Conservation (phyloP, 2,888 invertebrate species). For the Chrysotoxum bicinctum region DNA sequence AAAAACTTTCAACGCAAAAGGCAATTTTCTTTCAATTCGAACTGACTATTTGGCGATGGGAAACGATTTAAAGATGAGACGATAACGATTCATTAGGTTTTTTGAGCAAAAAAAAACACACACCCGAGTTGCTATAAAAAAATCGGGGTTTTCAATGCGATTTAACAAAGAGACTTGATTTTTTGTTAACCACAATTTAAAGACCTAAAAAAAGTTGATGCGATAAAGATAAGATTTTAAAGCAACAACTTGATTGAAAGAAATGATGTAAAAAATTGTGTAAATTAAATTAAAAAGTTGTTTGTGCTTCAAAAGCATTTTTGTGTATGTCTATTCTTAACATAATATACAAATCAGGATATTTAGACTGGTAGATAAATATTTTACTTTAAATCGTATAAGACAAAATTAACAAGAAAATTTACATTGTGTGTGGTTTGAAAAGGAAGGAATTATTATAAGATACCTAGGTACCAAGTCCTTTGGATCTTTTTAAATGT, state of each 20-base stretch:
- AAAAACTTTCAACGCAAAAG: constrained; percentile 33
- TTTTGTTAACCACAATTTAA: constrained; percentile 7
- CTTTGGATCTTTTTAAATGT: too few species aligned
- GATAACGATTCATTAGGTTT: constrained; percentile 40
- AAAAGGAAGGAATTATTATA: too few species aligned
- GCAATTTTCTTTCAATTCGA: constrained; percentile 43
- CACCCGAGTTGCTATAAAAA: background rate
- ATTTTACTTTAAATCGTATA: too few species aligned
- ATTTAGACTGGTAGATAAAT: too few species aligned
- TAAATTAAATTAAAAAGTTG: constrained; percentile 6
- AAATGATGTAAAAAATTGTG: background rate
- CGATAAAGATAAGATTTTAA: background rate
- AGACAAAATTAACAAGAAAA: too few species aligned
- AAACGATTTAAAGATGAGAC: constrained; percentile 32
- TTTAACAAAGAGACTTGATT: background rate
- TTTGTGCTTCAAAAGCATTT: background rate
- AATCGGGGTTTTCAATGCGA: background rate
- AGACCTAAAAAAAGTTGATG: background rate
- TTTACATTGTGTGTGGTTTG: too few species aligned
- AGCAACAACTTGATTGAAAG: constrained; percentile 4
- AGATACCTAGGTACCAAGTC: too few species aligned
- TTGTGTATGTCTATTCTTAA: background rate
- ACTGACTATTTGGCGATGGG: constrained; percentile 21
- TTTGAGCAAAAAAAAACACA: background rate
- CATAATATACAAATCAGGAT: background rate